Conservation (phyloP, 2,888 invertebrate genomes). For the Dorcus parallelipipedus region DNA sequence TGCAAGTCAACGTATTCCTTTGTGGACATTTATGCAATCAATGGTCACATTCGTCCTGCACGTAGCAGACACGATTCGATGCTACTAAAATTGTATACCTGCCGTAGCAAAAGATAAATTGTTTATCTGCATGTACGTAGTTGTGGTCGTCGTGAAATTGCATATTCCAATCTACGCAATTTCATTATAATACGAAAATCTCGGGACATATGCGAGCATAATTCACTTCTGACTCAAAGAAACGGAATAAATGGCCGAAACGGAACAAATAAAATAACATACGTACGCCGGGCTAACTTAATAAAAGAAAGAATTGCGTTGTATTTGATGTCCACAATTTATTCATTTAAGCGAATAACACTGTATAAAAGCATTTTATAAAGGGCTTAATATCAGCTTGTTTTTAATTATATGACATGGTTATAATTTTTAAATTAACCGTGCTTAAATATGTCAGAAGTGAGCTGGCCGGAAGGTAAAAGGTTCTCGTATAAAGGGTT, state of each 20-base stretch:
- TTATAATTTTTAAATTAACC: conserved; percentile 44
- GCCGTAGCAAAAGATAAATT: conserved; percentile 1
- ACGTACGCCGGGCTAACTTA: conserved; percentile 26
- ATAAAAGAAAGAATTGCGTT: conserved; percentile 34
- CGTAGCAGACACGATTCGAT: conserved; percentile 3
- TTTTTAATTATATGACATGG: conserved; percentile 41
- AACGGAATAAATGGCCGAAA: conserved; percentile 41
- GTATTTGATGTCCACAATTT: conserved; percentile 42
- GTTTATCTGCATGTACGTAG: conserved; percentile 14
- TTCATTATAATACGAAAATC: conserved; percentile 38
- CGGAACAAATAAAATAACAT: conserved; percentile 34
- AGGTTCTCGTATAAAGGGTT: conserved; percentile 27
- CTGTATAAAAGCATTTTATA: conserved; percentile 31
- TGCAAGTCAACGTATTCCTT: not conserved
- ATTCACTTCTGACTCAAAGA: conserved; percentile 39
- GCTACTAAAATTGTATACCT: conserved; percentile 3
- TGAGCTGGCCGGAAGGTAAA: conserved; percentile 27
- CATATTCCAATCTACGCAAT: conserved; percentile 39
- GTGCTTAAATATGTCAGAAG: conserved; percentile 32
- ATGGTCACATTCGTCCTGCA: conserved; percentile 3
- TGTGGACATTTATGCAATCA: conserved; percentile 3
- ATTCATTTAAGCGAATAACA: conserved; percentile 40
- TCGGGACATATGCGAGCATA: conserved; percentile 38
- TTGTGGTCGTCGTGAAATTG: conserved; percentile 31
- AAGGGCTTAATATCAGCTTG: conserved; percentile 38